A percentile compares a stretch with the other conserved stretches of the same genome.
Evolutionary conservation across 1,140 invertebrate genomes (phyloP).

Genomic region (Hyphantria cunea): DNA sequence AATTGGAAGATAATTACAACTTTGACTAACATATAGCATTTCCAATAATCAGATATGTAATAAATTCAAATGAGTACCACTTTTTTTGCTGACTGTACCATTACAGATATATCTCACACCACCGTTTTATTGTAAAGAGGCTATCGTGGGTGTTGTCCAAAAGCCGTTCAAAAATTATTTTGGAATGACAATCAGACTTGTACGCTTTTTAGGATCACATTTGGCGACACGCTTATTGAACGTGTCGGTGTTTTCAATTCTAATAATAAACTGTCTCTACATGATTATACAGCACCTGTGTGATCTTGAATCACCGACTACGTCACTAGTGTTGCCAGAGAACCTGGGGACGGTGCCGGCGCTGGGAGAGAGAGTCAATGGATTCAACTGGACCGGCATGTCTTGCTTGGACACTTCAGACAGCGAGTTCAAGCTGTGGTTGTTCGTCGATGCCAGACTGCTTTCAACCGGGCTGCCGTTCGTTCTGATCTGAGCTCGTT

Average conservation of each 20-base stretch:
- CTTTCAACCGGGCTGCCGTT: slow-evolving; percentile 81
- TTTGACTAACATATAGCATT: too few species aligned
- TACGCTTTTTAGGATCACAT: slow-evolving; percentile 36
- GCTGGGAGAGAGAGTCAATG: slow-evolving; percentile 47
- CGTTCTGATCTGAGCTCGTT: slow-evolving; percentile 90
- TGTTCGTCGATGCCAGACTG: slow-evolving; percentile 64
- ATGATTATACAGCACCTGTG: slow-evolving; percentile 78
- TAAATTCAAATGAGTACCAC: too few species aligned
- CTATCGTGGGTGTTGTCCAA: too few species aligned
- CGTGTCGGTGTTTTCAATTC: too few species aligned
- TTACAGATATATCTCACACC: too few species aligned
- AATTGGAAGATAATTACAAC: too few species aligned
- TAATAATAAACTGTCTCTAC: slow-evolving; percentile 39
- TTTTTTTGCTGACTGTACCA: too few species aligned
- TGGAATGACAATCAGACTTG: slow-evolving; percentile 63
- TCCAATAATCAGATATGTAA: too few species aligned
- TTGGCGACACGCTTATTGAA: not conserved
- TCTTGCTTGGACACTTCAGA: slow-evolving; percentile 56
- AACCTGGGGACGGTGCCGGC: slow-evolving; percentile 69
- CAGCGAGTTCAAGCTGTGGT: slow-evolving; percentile 67
- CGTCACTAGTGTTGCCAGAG: slow-evolving; percentile 75
- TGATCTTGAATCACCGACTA: slow-evolving; percentile 76
- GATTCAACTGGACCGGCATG: slow-evolving; percentile 59
- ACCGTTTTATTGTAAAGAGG: too few species aligned
- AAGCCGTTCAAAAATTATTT: slow-evolving; percentile 34